A percentile compares a stretch with the other conserved stretches of the same genome.
phyloP scores from a whole-genome alignment of 1,140 invertebrate species.

The Drosophila dunni region DNA sequence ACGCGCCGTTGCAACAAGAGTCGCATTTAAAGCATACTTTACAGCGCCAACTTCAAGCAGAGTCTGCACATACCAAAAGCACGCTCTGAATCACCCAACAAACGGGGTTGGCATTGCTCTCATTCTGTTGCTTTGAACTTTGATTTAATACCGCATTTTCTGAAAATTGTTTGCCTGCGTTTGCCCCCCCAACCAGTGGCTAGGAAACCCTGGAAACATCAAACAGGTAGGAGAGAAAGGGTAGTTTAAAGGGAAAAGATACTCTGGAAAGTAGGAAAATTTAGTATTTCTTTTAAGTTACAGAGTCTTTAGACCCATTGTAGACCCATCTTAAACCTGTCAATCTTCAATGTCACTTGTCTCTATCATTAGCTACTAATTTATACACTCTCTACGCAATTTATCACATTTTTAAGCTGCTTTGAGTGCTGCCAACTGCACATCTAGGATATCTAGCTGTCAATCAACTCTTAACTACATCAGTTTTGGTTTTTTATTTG shows the following conservation, averaged over 20 bases:
- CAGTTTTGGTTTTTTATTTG: constrained; percentile 13
- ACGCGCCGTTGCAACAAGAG: not conserved
- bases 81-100: not conserved
- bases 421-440: not conserved
- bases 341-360: too few species aligned
- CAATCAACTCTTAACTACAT: not conserved
- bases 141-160: constrained; percentile 47
- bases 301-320: too few species aligned
- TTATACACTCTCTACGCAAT: too few species aligned
- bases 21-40: constrained; percentile 36
- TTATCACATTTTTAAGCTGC: too few species aligned
- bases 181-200: not conserved
- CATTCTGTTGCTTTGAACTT: constrained; percentile 36
- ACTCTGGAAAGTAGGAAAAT: not conserved
- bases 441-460: not conserved
- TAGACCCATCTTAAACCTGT: too few species aligned
- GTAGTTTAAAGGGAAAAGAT: not conserved
- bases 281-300: too few species aligned
- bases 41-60: not conserved
- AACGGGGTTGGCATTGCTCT: not conserved
- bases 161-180: constrained; percentile 32
- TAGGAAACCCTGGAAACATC: not conserved
- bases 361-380: too few species aligned
- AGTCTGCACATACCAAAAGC: constrained; percentile 3
- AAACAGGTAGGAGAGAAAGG: not conserved